Conservation (phyloP, 2,113 vertebrate species). For the Melanotaenia duboulayi region DNA sequence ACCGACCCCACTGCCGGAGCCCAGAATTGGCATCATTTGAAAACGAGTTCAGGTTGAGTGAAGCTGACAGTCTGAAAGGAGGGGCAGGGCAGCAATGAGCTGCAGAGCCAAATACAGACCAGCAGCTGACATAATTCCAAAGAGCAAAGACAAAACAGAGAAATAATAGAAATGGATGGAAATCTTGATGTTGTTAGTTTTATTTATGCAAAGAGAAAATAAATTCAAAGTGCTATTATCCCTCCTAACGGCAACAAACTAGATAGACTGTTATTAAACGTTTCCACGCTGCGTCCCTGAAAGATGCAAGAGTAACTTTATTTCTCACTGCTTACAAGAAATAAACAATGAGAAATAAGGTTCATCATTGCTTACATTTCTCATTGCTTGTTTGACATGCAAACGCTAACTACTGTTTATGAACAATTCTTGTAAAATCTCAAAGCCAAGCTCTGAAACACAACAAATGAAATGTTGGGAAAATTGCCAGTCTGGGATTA, state of each 20-base stretch:
- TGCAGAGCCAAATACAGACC: conserved; percentile 37
- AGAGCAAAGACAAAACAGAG: background rate
- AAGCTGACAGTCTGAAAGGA: conserved; percentile 49
- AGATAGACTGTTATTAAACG: conserved; percentile 1
- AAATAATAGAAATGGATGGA: background rate
- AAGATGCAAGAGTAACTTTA: background rate
- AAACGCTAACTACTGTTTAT: too few species aligned
- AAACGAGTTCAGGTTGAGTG: conserved; percentile 61
- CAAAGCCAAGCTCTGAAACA: too few species aligned
- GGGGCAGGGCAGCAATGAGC: conserved; percentile 11
- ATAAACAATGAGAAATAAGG: too few species aligned
- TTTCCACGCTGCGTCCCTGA: background rate
- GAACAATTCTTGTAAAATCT: too few species aligned
- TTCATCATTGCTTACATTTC: too few species aligned
- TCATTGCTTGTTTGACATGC: too few species aligned
- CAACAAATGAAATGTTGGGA: too few species aligned
- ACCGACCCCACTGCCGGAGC: background rate
- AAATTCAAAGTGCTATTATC: background rate
- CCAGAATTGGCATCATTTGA: conserved; percentile 33
- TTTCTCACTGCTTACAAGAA: background rate
- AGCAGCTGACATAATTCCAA: conserved; percentile 37
- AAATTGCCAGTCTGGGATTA: too few species aligned
- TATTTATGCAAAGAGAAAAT: background rate
- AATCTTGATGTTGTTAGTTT: background rate
- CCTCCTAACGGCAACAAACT: background rate